Evolutionary conservation across 2,797 vertebrate genomes (phyloP), one percentile per base, ranked within the genome.

Genomic region (Bovichtus variegatus): DNA sequence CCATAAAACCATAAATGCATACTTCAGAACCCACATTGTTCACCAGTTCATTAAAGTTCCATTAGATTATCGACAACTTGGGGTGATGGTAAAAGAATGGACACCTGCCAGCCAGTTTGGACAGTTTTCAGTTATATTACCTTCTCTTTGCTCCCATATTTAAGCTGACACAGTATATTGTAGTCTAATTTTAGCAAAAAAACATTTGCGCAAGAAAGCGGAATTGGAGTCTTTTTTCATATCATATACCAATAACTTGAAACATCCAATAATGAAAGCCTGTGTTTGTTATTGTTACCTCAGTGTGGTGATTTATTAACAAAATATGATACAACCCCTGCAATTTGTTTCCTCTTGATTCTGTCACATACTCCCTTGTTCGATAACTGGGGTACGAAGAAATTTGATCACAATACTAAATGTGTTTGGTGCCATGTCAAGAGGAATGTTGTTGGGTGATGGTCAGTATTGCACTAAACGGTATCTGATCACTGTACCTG

Each of bases 401-500:
- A 82, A 92, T 88, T 78, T 9, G 5, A 50, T 69, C 25, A 63
- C 61, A 66, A 80, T 89, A 78, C 84, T 76, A 68, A 62, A 77
- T 3, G 65, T 78, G 41, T 66, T 57, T 68, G 12, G 8, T 50
- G 34, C 31, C 16, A 46, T 55, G 53, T 70, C 46, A 43, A 55
- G 57, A 70, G 11, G 66, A 41, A 40, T 59, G 18, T 46, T 57
- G 67, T 49, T 68, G 36, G 51, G 51, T 47, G 74, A 55, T 63
- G 60, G 71, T 74, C 61, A 73, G 51, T 40, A 70, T 81, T 81
- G 71, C 79, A 76, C 85, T 87, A 87, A 90, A 88, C 81, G 81
- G 49, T 59, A 78, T 85, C 71, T 90, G 85, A 92, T 93, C 77
- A 81, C 80, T 86, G 87, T 85, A 87, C 81, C 76, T 89, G 89